Conservation (phyloP, 2,797 vertebrate species). For the Rousettus madagascariensis region DNA sequence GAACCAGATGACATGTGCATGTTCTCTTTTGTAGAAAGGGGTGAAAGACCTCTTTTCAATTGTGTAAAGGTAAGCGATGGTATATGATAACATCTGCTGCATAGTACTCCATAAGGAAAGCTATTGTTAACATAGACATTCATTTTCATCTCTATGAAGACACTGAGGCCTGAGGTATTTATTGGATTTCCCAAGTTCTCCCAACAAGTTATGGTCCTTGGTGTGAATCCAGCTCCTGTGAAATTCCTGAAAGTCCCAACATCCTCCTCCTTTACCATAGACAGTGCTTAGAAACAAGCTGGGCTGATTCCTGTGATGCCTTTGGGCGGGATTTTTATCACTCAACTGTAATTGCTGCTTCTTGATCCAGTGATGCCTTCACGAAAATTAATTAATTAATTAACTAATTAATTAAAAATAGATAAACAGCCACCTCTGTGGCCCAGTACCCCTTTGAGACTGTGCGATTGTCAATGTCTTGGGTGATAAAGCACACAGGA, state of each 20-base stretch:
- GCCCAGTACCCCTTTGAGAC: not conserved
- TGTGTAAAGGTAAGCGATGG: not conserved
- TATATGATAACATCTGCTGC: not conserved
- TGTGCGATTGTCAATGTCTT: not conserved
- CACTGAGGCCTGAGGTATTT: not conserved
- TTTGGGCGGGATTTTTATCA: not conserved
- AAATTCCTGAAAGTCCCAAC: not conserved
- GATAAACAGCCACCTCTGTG: too few species aligned
- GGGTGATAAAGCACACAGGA: not conserved
- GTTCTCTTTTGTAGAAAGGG: not conserved
- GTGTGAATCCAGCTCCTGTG: not conserved
- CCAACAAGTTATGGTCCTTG: too few species aligned
- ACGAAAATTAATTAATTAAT: not conserved
- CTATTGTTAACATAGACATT: rapidly evolving
- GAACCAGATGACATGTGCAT: rapidly evolving
- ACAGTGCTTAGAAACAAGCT: not conserved
- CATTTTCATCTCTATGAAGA: not conserved
- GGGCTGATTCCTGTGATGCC: not conserved
- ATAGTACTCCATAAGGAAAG: not conserved
- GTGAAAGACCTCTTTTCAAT: not conserved
- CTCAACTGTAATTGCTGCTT: not conserved
- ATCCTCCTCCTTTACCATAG: not conserved
- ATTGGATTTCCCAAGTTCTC: not conserved
- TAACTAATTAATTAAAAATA: not conserved
- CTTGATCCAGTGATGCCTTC: not conserved